phyloP scores from a whole-genome alignment of 2,113 vertebrate genomes.

The Equus przewalskii region DNA sequence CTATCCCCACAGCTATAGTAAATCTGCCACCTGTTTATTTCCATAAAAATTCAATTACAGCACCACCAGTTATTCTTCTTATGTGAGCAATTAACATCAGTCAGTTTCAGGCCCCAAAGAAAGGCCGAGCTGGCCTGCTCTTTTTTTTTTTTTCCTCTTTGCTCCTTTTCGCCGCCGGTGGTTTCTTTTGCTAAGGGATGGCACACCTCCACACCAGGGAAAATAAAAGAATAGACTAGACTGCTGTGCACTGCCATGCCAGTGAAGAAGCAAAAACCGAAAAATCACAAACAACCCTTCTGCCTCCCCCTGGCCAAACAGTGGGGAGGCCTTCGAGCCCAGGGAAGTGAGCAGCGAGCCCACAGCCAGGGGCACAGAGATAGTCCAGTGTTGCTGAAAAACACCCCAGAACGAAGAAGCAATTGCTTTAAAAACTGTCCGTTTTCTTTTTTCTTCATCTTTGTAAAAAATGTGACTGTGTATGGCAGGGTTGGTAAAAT shows the following conservation, averaged over 20 bases:
- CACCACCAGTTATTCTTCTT: constrained; percentile 86
- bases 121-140: background rate
- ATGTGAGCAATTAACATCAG: constrained; percentile 86
- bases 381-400: background rate
- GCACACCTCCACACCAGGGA: background rate
- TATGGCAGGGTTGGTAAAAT: background rate
- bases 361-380: background rate
- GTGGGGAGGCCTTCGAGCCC: fast-evolving
- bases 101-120: constrained; percentile 78
- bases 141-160: constrained; percentile 24
- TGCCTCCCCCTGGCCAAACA: too few relatives aligned
- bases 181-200: background rate
- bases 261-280: background rate
- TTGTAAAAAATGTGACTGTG: background rate
- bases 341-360: background rate
- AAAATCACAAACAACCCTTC: background rate
- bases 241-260: background rate
- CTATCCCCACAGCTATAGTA: constrained; percentile 86
- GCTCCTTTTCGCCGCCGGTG: background rate
- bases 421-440: background rate
- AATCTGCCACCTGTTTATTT: constrained; percentile 92
- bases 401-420: background rate
- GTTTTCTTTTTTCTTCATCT: background rate
- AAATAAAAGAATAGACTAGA: background rate
- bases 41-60: constrained; percentile 92